Percentiles rank a stretch among this genome's conserved stretches.
These are phyloP conservation scores for Rhyacichthys aspro DNA, from an alignment of 2,797 vertebrate species.

Conservation along the genomic window DNA sequence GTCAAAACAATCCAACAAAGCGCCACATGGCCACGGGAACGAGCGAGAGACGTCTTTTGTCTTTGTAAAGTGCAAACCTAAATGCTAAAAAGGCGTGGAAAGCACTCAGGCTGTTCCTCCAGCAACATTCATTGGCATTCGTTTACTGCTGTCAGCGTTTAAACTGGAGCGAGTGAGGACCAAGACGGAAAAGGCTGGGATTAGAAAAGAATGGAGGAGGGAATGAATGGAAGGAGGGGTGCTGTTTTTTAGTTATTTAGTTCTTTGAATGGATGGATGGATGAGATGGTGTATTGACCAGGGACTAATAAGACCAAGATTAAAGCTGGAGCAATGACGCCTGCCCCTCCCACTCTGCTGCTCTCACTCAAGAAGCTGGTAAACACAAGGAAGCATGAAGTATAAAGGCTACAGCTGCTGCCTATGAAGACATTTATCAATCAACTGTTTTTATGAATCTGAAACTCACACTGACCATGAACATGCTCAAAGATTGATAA, in stretches of 20 bases:
- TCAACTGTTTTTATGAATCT: background rate
- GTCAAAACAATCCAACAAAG: slow-evolving; percentile 53
- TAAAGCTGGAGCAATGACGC: slow-evolving; percentile 37
- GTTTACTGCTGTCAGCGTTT: slow-evolving; percentile 28
- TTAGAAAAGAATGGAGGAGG: slow-evolving; percentile 42
- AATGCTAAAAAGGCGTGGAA: slow-evolving; percentile 35
- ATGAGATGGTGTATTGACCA: slow-evolving; percentile 52
- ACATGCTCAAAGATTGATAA: background rate
- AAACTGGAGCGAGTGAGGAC: slow-evolving; percentile 36
- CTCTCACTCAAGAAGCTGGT: slow-evolving; percentile 8
- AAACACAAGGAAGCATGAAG: slow-evolving; percentile 1
- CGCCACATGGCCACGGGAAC: slow-evolving; percentile 29
- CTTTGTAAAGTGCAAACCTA: slow-evolving; percentile 32
- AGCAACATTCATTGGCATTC: slow-evolving; percentile 44
- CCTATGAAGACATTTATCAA: slow-evolving; percentile 19
- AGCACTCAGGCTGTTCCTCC: slow-evolving; percentile 24
- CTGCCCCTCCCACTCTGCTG: slow-evolving; percentile 3
- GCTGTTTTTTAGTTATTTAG: slow-evolving; percentile 37
- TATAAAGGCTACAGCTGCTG: slow-evolving; percentile 9
- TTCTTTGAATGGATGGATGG: slow-evolving; percentile 53
- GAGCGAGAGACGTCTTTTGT: slow-evolving; percentile 29
- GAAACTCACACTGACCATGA: too few relatives aligned
- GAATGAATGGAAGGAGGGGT: slow-evolving; percentile 36
- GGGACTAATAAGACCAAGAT: slow-evolving; percentile 54
- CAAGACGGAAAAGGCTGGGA: slow-evolving; percentile 36